Conservation (phyloP, 2,797 vertebrate genomes). For the Phyllotis vaccarum region DNA sequence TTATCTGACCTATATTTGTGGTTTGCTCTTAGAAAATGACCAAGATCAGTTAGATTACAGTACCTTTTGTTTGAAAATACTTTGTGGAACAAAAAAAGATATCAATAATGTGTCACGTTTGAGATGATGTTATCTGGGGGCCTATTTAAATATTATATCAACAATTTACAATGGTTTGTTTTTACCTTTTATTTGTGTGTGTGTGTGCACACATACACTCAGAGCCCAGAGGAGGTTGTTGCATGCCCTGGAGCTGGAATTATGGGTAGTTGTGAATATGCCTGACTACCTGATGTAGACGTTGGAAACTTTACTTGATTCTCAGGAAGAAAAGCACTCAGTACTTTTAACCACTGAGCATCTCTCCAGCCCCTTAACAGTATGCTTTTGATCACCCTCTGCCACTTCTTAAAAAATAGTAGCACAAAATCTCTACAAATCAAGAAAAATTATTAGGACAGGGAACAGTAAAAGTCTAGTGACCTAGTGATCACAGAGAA, state of each 20-base stretch:
- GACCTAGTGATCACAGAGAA: not conserved
- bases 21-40: not conserved
- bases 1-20: not conserved
- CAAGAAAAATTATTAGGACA: not conserved
- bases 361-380: not conserved
- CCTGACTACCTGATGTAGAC: not conserved
- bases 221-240: not conserved
- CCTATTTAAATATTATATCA: not conserved
- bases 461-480: not conserved
- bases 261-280: not conserved
- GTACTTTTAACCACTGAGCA: not conserved
- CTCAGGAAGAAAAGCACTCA: not conserved
- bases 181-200: not conserved
- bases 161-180: not conserved
- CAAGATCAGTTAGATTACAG: constrained; percentile 17
- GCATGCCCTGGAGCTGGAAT: not conserved
- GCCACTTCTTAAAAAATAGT: not conserved
- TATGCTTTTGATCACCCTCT: not conserved
- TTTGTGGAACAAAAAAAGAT: not conserved
- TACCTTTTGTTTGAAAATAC: constrained; percentile 33
- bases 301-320: not conserved
- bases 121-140: not conserved
- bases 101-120: constrained; percentile 8
- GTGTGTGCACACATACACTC: not conserved
- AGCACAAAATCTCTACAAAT: not conserved